Evolutionary conservation across 1,140 invertebrate genomes (phyloP), one percentile per base, ranked within the genome.

Genomic region (Drosophila cardini): DNA sequence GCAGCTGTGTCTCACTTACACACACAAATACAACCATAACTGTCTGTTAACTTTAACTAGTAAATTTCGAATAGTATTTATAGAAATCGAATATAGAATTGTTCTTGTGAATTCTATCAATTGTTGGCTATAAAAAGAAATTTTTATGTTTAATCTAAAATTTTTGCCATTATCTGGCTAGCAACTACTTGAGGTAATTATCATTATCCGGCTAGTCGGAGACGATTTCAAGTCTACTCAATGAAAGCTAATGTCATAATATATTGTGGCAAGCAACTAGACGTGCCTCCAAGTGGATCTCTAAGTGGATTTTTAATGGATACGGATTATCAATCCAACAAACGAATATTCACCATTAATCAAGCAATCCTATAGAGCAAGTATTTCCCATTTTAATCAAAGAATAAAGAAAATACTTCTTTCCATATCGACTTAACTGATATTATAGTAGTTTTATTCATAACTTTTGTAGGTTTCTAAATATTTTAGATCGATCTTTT

Each of bases 1-100:
- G 68, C 68, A 76, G 52, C 50, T 71, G 69, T 72, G 62, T 30
- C 48, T 0, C 45, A 57, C 26, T 21, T 26, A 56, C 40, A 21
- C 40, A 36, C 10, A 34, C 34, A 32, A 15, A 18, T 32, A 43
- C n/a, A 42, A 52, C 38, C 58, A 11, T 10, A 52, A 70, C 57
- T 62, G 50, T 50, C 57, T 61, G 21, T 36, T 48, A 55, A 70
- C 26, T 63, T 61, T 38, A 34, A 38, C 50, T 46, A 69, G 53
- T 67, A 18, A 32, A 34, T 11, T 60, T 69, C 71, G 45, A 69
- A 42, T 26, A 2, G 21, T 56, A 69, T 69, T 46, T 56, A 32
- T 46, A 52, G 62, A 48, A 65, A 58, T 34, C 48, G 36, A 21
- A n/a, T 30, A 18, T 26, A 26, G 21, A 26, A 26, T 46, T 56